Percentiles rank a stretch among this genome's conserved stretches.
Conservation (phyloP, 2,113 vertebrate species). For the Eurystomus gularis region DNA sequence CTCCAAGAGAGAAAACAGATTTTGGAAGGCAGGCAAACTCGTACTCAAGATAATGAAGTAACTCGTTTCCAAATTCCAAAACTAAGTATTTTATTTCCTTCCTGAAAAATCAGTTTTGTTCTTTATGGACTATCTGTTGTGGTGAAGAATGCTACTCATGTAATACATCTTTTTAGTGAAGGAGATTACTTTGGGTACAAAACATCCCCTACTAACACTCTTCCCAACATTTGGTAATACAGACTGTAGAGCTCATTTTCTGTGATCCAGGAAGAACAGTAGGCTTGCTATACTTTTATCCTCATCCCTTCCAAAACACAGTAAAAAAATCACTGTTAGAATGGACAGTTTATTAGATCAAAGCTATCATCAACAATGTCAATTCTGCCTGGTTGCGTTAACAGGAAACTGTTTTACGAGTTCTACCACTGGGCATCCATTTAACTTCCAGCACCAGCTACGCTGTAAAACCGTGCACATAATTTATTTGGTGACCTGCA, state of each 20-base stretch:
- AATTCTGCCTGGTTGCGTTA: conserved; percentile 59
- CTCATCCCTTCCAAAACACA: conserved; percentile 65
- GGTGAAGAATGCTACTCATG: neutral
- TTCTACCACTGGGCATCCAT: conserved; percentile 70
- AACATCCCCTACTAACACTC: neutral
- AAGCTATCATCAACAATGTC: conserved; percentile 70
- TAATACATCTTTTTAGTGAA: conserved; percentile 22
- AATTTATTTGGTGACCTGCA: conserved; percentile 68
- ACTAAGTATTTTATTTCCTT: conserved; percentile 24
- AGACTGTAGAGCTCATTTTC: conserved; percentile 66
- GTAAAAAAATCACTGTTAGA: conserved; percentile 71
- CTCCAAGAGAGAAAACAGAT: neutral
- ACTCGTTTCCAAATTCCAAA: conserved; percentile 49
- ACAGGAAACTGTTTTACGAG: conserved; percentile 74
- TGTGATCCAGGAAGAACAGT: conserved; percentile 55
- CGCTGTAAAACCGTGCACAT: conserved; percentile 46
- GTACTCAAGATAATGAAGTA: conserved; percentile 1
- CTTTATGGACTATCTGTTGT: neutral
- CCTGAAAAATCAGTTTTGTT: conserved; percentile 33
- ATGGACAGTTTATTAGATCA: conserved; percentile 69
- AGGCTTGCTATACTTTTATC: conserved; percentile 66
- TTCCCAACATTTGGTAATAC: conserved; percentile 9
- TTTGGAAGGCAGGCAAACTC: neutral
- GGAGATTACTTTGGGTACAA: conserved; percentile 24
- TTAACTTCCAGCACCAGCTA: conserved; percentile 71